Percentiles rank a stretch among this genome's conserved stretches.
Conservation (phyloP, 1,140 invertebrate species). For the Sarcophaga bullata region DNA sequence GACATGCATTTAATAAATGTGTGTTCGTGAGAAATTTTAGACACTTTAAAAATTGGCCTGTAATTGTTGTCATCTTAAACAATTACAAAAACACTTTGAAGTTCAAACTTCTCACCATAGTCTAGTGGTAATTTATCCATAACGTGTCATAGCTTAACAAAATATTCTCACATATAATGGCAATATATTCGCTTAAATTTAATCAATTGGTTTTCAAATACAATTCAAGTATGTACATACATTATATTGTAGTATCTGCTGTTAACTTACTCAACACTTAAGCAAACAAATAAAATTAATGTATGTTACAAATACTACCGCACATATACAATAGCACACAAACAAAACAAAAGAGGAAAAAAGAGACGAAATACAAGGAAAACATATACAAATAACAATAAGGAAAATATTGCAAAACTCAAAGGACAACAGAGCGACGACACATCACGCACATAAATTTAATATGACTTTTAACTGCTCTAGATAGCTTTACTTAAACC, state of each 20-base stretch:
- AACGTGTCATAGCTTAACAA: background rate
- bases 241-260: background rate
- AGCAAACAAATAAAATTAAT: background rate
- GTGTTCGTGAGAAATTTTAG: background rate
- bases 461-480: constrained; percentile 8
- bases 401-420: background rate
- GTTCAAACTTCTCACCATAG: background rate
- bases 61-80: too few species aligned
- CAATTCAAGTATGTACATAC: too few species aligned
- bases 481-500: background rate
- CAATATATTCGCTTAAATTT: background rate
- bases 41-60: background rate
- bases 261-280: background rate
- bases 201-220: background rate
- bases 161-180: background rate
- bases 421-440: background rate
- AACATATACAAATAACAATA: background rate
- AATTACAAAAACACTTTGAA: background rate
- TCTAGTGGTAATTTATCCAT: background rate
- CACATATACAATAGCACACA: too few species aligned
- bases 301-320: too few species aligned
- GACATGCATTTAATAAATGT: too few species aligned
- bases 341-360: background rate
- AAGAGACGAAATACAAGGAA: background rate
- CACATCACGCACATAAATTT: constrained; percentile 24